Percentiles rank a stretch among this genome's conserved stretches.
These are phyloP conservation scores for Synanceia verrucosa DNA, from an alignment of 2,797 vertebrate genomes.

Conservation along the genomic window DNA sequence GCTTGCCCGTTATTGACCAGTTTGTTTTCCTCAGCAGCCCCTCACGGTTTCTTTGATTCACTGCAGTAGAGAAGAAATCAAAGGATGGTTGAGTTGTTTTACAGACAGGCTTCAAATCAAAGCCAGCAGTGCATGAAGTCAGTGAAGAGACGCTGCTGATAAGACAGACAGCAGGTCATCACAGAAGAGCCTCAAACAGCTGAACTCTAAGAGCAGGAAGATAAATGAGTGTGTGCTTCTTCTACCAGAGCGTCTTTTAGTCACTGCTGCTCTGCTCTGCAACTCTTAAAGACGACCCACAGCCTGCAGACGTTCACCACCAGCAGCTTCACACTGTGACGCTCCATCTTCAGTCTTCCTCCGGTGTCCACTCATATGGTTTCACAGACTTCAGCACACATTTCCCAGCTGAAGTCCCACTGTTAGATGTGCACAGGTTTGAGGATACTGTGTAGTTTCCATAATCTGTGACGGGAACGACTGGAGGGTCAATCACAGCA, in stretches of 20 bases:
- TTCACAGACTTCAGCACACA: conserved; percentile 4
- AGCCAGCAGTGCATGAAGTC: too few relatives aligned
- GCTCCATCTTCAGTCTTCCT: conserved; percentile 7
- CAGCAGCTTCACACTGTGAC: conserved; percentile 35
- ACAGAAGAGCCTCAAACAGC: not conserved
- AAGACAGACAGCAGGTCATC: not conserved
- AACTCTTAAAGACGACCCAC: conserved; percentile 12
- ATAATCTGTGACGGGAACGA: not conserved
- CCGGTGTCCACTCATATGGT: conserved; percentile 1
- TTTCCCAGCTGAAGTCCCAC: not conserved
- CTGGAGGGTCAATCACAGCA: not conserved
- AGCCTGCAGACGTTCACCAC: conserved; percentile 36
- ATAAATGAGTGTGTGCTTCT: not conserved
- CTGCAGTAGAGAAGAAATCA: not conserved
- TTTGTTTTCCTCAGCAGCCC: not conserved
- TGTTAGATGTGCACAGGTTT: conserved; percentile 1
- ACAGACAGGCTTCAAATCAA: not conserved
- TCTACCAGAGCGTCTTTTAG: not conserved
- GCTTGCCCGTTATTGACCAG: not conserved
- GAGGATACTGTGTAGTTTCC: not conserved
- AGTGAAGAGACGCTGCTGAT: not conserved
- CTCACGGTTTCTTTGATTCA: not conserved
- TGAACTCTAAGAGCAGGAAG: not conserved
- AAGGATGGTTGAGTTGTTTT: not conserved
- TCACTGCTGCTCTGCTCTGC: not conserved